Conservation (phyloP, 2,113 vertebrate species). For the Anguilla rostrata region DNA sequence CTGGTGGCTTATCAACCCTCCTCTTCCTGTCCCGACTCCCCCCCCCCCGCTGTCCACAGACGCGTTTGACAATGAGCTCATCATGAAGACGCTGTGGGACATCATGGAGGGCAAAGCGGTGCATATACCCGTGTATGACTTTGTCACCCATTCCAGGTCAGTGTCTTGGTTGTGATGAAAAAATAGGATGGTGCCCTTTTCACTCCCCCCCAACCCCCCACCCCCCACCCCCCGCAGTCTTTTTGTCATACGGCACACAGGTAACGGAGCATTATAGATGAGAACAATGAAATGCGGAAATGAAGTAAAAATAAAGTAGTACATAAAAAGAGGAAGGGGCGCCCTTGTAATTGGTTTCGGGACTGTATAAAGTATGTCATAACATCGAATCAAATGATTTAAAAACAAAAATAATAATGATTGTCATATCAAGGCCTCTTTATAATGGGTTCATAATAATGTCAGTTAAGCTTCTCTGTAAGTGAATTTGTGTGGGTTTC, state of each 20-base stretch:
- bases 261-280: neutral
- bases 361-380: too few relatives aligned
- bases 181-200: too few relatives aligned
- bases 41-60: slow-evolving; percentile 64
- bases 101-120: slow-evolving; percentile 88
- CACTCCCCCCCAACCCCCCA: too few relatives aligned
- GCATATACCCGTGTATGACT: slow-evolving; percentile 96
- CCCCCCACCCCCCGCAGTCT: too few relatives aligned
- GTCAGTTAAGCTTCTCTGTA: neutral
- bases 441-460: too few relatives aligned
- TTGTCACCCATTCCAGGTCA: slow-evolving; percentile 94
- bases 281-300: neutral
- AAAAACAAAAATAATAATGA: too few relatives aligned
- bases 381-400: too few relatives aligned
- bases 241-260: too few relatives aligned
- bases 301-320: too few relatives aligned
- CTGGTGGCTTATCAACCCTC: neutral
- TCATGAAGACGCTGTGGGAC: slow-evolving; percentile 84
- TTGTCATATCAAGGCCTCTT: too few relatives aligned
- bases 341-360: too few relatives aligned
- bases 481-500: neutral
- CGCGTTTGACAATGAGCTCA: slow-evolving; percentile 95
- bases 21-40: neutral
- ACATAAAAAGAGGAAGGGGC: too few relatives aligned
- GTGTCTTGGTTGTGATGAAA: slow-evolving; percentile 20